Evolutionary conservation across 2,797 vertebrate genomes (phyloP), one percentile per base, ranked within the genome.

Genomic region (Synanceia verrucosa): DNA sequence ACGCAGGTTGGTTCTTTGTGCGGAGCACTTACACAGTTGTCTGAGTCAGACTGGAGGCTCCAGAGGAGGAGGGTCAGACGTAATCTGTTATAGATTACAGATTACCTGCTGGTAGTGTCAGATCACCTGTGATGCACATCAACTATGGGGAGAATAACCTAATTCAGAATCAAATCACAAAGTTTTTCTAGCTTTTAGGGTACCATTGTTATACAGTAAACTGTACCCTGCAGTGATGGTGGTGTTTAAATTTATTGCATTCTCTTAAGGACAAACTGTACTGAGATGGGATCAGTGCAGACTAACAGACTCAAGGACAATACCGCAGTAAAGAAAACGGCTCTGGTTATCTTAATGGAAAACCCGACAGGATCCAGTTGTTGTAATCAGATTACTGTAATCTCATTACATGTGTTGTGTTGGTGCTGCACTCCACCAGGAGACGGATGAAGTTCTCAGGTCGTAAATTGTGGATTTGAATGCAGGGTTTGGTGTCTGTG

Each of bases 381-480:
- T 68, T 44, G 85, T 91, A 86, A 86, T 89, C 82, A 73, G 77
- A 84, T 85, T 89, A 88, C 80, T 81, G 39, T 81, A 84, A 87
- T 82, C 74, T 56, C 41, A 71, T 80, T 80, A 59, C 70, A 8
- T 8, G 57, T 53, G 26, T 37, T 51, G 60, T 70, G 59, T 56
- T 16, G 34, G 43, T 29, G 65, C 0, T 16, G 58, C 28, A 62
- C 46, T 48, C 78, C 78, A 21, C 56, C 44, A 58, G 43, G 21
- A 1, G 67, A 46, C 68, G 46, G 53, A 58, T 50, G 48, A 71
- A 73, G 51, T 63, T 66, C 12, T 70, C 37, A 31, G 64, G 46
- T 66, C 6, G 6, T 66, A 77, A 76, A 81, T 36, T 6, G 6
- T 47, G 43, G 72, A 66, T 55, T 33, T 71, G 56, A 65, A 65